These are phyloP conservation scores for Laticauda laticaudata DNA, from an alignment of 2,113 vertebrate species.

Conservation along the genomic window DNA sequence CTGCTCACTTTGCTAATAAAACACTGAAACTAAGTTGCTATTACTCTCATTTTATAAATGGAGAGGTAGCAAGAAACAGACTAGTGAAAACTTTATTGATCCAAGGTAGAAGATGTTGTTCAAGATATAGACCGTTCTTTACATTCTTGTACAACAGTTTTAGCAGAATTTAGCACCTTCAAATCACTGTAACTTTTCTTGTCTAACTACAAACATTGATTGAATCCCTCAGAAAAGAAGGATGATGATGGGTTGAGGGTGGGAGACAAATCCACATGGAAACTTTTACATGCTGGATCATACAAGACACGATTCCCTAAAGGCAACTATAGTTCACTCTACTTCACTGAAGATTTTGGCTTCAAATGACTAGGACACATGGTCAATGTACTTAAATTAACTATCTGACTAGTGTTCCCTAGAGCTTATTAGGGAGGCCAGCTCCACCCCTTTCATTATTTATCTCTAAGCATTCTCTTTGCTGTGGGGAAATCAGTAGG, in stretches of 20 bases:
- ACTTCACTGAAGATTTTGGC: slow-evolving; percentile 44
- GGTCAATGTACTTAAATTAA: slow-evolving; percentile 41
- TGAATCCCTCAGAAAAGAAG: neutral
- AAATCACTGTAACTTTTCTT: neutral
- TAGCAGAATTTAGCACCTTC: neutral
- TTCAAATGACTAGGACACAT: slow-evolving; percentile 20
- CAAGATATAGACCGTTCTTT: neutral
- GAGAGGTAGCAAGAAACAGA: neutral
- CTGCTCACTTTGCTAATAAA: neutral
- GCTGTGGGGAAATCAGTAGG: slow-evolving; percentile 41
- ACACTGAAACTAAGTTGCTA: neutral
- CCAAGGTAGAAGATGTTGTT: neutral
- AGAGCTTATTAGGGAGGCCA: slow-evolving; percentile 35
- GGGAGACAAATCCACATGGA: neutral
- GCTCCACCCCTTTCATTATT: slow-evolving; percentile 43
- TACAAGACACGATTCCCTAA: slow-evolving; percentile 2
- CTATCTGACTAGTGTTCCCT: slow-evolving; percentile 30
- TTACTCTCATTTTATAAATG: slow-evolving; percentile 3
- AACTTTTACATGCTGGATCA: neutral
- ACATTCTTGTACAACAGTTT: neutral
- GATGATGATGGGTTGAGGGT: neutral
- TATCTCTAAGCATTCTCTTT: slow-evolving; percentile 14
- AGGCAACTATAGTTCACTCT: slow-evolving; percentile 22
- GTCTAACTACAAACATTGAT: neutral
- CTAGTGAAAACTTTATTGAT: neutral